These are phyloP conservation scores for Xiphophorus hellerii DNA, from an alignment of 2,113 vertebrate species.

Conservation along the genomic window DNA sequence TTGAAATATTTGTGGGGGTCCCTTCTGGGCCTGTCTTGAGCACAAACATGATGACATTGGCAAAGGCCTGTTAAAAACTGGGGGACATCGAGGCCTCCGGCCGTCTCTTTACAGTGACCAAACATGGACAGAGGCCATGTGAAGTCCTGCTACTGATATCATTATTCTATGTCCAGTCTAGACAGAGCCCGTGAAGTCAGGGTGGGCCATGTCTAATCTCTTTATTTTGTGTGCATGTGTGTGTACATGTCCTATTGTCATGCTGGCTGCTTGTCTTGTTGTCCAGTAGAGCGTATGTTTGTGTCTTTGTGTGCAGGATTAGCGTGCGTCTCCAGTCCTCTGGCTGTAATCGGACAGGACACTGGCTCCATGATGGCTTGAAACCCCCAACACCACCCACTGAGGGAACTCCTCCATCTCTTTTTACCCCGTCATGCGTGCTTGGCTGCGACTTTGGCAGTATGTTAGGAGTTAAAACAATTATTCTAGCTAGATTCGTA, in stretches of 20 bases:
- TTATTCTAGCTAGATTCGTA: constrained; percentile 60
- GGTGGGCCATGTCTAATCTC: constrained; percentile 39
- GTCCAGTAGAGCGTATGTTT: constrained; percentile 17
- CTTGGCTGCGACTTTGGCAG: constrained; percentile 58
- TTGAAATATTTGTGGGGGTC: neutral
- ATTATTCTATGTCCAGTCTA: constrained; percentile 64
- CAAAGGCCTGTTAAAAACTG: neutral
- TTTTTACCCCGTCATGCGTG: constrained; percentile 64
- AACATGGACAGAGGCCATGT: constrained; percentile 39
- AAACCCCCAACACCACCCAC: constrained; percentile 67
- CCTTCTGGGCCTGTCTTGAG: neutral
- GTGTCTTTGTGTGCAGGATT: constrained; percentile 64
- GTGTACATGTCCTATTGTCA: constrained; percentile 25
- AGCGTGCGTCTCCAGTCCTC: constrained; percentile 75
- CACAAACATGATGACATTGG: neutral
- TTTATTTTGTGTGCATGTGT: constrained; percentile 27
- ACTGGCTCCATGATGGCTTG: constrained; percentile 79
- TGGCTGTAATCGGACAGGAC: constrained; percentile 80
- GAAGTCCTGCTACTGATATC: constrained; percentile 74
- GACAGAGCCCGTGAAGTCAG: constrained; percentile 41
- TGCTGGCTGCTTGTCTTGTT: constrained; percentile 48
- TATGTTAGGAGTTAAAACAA: constrained; percentile 69
- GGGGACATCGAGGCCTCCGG: neutral
- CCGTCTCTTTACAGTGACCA: constrained; percentile 26
- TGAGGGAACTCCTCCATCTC: constrained; percentile 62